phyloP scores from a whole-genome alignment of 2,113 vertebrate species.

The Oreochromis aureus region DNA sequence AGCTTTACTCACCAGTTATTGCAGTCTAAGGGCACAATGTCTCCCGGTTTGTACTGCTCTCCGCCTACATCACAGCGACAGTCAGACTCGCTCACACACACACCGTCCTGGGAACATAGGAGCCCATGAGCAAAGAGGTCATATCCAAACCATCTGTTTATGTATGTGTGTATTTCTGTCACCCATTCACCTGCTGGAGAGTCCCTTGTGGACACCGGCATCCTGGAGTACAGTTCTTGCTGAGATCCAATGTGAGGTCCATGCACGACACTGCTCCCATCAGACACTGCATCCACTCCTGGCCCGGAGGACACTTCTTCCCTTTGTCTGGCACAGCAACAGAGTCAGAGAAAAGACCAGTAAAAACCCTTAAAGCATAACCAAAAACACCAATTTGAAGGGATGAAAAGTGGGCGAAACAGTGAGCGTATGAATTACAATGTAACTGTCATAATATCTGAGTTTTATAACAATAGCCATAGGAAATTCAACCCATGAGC shows the following conservation, averaged over 20 bases:
- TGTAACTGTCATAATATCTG: neutral
- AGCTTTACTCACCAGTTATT: conserved; percentile 75
- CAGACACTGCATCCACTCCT: conserved; percentile 75
- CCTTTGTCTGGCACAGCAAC: conserved; percentile 29
- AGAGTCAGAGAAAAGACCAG: fast-evolving
- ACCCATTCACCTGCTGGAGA: conserved; percentile 70
- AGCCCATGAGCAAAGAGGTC: neutral
- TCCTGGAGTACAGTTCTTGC: conserved; percentile 73
- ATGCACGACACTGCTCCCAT: conserved; percentile 70
- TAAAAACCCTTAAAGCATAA: fast-evolving
- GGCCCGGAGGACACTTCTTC: conserved; percentile 69
- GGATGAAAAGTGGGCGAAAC: neutral
- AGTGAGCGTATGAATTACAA: neutral
- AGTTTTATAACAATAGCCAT: neutral
- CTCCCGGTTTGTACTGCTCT: conserved; percentile 64
- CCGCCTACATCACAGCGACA: conserved; percentile 77
- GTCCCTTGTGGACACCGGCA: conserved; percentile 75
- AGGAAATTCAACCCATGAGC: neutral
- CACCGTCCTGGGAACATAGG: conserved; percentile 43
- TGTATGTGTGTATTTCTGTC: neutral
- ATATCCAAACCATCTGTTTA: neutral
- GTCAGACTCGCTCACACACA: conserved; percentile 66
- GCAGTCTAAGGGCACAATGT: conserved; percentile 68
- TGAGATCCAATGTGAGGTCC: conserved; percentile 56
- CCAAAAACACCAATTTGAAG: neutral